Conservation (phyloP, 2,888 invertebrate genomes). For the Apeira syringaria region DNA sequence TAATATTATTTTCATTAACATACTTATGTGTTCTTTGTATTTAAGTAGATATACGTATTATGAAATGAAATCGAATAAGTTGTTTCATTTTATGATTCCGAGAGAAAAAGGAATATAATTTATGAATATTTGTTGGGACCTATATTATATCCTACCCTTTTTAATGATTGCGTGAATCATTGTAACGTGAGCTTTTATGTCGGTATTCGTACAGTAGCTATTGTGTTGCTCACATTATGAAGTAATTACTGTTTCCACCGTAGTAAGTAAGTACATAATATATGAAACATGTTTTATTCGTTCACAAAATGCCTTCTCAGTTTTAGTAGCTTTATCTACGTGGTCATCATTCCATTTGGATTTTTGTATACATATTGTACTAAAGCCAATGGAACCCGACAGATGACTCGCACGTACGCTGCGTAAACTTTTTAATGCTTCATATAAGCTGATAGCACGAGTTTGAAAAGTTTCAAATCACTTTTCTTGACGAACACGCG, state of each 20-base stretch:
- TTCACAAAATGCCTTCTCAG: constrained; percentile 5
- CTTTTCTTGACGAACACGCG: constrained; percentile 34
- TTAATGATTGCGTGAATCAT: constrained; percentile 21
- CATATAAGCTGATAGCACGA: constrained; percentile 31
- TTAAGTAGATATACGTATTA: constrained; percentile 6
- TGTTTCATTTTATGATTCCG: constrained; percentile 20
- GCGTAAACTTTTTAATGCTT: constrained; percentile 32
- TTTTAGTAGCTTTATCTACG: constrained; percentile 13
- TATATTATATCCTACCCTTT: constrained; percentile 8
- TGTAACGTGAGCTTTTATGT: constrained; percentile 16
- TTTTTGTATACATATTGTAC: constrained; percentile 13
- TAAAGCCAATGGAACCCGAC: constrained; percentile 15
- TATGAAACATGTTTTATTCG: constrained; percentile 3
- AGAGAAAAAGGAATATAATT: constrained; percentile 18
- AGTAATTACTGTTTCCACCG: background rate
- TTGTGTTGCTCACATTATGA: constrained; percentile 1
- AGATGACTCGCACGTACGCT: constrained; percentile 29
- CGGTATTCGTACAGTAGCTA: background rate
- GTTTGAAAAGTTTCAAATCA: constrained; percentile 33
- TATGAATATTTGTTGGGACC: constrained; percentile 18
- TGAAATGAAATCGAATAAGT: constrained; percentile 21
- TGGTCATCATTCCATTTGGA: constrained; percentile 7
- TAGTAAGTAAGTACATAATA: too few species aligned
- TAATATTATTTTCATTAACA: constrained; percentile 12
- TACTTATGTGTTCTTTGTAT: constrained; percentile 6